Conservation (phyloP, 1,140 invertebrate genomes). For the Dendroctonus ponderosae region DNA sequence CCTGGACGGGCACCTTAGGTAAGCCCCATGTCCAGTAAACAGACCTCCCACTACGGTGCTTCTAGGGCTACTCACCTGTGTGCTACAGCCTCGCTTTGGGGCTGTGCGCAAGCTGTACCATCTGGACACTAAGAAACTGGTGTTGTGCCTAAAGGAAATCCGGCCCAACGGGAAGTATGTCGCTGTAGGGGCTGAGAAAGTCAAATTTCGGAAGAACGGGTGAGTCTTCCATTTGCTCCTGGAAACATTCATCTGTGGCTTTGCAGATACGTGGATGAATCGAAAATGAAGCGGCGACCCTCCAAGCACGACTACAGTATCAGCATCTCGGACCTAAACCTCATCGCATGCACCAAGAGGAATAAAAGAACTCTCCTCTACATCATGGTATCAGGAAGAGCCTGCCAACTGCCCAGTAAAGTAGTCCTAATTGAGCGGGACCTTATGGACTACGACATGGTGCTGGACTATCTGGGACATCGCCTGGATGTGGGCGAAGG, state of each 20-base stretch:
- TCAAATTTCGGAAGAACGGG: slow-evolving; percentile 14
- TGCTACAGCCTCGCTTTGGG: slow-evolving; percentile 3
- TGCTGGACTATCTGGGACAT: slow-evolving; percentile 11
- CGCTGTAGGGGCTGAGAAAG: slow-evolving; percentile 1
- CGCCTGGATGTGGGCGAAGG: slow-evolving; percentile 15
- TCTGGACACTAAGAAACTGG: slow-evolving; percentile 5
- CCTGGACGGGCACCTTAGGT: slow-evolving; percentile 8
- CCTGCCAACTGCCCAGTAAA: slow-evolving; percentile 4
- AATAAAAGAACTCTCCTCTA: slow-evolving; percentile 18
- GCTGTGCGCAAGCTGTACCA: slow-evolving; percentile 10
- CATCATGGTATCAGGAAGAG: slow-evolving; percentile 21
- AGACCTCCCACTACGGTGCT: background rate
- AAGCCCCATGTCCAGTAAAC: background rate
- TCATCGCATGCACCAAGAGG: slow-evolving; percentile 10
- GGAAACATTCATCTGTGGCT: no score
- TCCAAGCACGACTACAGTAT: no score
- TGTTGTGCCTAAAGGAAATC: slow-evolving; percentile 1
- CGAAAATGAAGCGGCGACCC: no score
- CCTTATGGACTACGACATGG: slow-evolving; percentile 1
- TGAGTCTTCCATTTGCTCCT: background rate
- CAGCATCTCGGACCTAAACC: background rate
- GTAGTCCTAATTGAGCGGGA: slow-evolving; percentile 11
- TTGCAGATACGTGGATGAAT: no score
- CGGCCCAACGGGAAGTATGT: slow-evolving; percentile 4
- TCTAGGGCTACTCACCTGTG: slow-evolving; percentile 8